Evolutionary conservation across 2,888 invertebrate genomes (phyloP).

Genomic region (Iphiclides podalirius): DNA sequence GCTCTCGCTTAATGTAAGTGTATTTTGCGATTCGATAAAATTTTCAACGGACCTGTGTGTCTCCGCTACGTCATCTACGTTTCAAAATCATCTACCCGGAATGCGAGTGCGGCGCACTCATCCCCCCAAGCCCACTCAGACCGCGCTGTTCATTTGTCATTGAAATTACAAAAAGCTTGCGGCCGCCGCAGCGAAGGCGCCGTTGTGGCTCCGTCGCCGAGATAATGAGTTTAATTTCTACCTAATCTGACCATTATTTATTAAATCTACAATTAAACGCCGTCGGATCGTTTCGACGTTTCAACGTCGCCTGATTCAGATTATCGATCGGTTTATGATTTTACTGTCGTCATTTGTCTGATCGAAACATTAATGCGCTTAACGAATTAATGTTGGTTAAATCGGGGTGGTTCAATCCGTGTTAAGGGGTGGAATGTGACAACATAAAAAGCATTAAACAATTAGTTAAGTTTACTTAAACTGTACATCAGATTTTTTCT

Average conservation of each 20-base stretch:
- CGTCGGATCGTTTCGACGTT: background rate
- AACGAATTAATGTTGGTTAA: too few species aligned
- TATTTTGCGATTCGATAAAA: too few species aligned
- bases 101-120: conserved; percentile 37
- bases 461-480: too few species aligned
- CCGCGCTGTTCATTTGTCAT: conserved; percentile 67
- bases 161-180: conserved; percentile 69
- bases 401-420: too few species aligned
- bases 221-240: conserved; percentile 57
- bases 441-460: too few species aligned
- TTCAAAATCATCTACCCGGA: conserved; percentile 47
- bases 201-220: conserved; percentile 35
- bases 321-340: background rate
- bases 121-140: conserved; percentile 27
- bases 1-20: too few species aligned
- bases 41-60: conserved; percentile 20
- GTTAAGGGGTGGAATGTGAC: too few species aligned
- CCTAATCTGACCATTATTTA: conserved; percentile 41
- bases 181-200: conserved; percentile 43
- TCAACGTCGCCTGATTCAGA: background rate
- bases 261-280: conserved; percentile 35
- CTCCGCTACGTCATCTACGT: conserved; percentile 42
- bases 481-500: too few species aligned
- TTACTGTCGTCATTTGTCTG: background rate
- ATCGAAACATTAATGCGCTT: too few species aligned